Base-by-base conservation (phyloP, 2,888 invertebrate species). In the Aleiodes alternator region DNA sequence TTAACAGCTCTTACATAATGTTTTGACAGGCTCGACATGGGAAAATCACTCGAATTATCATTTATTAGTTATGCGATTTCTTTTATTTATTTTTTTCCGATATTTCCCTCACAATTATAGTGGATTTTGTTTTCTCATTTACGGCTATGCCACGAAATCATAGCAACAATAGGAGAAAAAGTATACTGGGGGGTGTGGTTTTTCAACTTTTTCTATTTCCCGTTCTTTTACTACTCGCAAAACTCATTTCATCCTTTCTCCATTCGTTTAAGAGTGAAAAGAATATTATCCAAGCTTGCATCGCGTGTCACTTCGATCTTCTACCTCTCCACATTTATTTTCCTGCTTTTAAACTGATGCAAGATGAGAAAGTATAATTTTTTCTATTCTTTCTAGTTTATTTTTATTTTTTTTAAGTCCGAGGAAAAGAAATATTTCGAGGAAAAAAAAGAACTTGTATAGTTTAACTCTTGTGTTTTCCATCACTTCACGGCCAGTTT, bases 201-300 rank as follows among this genome's bases (percentile, higher is more conserved):
- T 38, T 61, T 38, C 61, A 61, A 61, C 38, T 61, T 61, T 34
- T 61, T 38, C 61, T 61, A 61, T 61, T 61, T 61, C 38, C 34
- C 38, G 34, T 61, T 61, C 34, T 61, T 61, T 16, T 61, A 38
- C 38, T 0, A 38, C 61, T 38, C 38, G 14, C 61, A 9, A 61
- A 61, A 61, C 38, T 61, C 61, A 61, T 61, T 61, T 38, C 61
- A 34, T n/a, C 38, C 34, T 61, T 61, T 16, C 16, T 14, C 34
- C 61, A 34, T 61, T 38, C 34, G 38, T 14, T 61, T 38, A 61
- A 38, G 16, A 61, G n/a, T 61, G 61, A 61, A 61, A 61, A 61
- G 61, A 61, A 61, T 61, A 61, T 61, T 61, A 61, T 61, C 61
- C 61, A 14, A 14, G 14, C 7, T 1, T 61, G 61, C 61, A 61